Evolutionary conservation across 2,888 invertebrate species (phyloP).

Genomic region (Drosophila rubida): DNA sequence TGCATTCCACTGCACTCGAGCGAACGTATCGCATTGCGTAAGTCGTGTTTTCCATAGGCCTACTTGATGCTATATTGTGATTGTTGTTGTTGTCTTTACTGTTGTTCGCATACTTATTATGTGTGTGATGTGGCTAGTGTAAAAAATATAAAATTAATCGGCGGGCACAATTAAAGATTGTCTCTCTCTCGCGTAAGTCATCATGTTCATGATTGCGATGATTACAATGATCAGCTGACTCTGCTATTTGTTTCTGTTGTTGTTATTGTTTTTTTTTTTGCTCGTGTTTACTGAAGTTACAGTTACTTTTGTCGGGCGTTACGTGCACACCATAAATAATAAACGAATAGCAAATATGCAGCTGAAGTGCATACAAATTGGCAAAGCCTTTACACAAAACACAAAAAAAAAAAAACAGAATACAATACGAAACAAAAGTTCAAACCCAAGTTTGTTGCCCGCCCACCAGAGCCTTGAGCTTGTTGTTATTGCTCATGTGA

Average conservation of each 20-base stretch:
- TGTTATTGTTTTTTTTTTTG: slow-evolving; percentile 2
- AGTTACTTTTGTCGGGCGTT: slow-evolving; percentile 44
- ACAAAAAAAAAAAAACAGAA: not conserved
- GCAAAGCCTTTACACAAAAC: slow-evolving; percentile 25
- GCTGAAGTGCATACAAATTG: slow-evolving; percentile 59
- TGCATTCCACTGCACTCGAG: slow-evolving; percentile 65
- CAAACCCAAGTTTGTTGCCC: not conserved
- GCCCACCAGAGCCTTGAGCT: slow-evolving; percentile 18
- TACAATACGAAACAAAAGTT: not conserved
- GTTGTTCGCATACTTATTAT: slow-evolving; percentile 20
- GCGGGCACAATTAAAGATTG: slow-evolving; percentile 57
- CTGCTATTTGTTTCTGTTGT: not conserved
- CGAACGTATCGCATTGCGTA: slow-evolving; percentile 34
- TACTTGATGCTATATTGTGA: slow-evolving; percentile 25
- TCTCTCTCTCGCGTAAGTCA: slow-evolving; percentile 47
- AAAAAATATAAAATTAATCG: slow-evolving; percentile 48
- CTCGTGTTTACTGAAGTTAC: slow-evolving; percentile 38
- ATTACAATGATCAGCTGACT: slow-evolving; percentile 54
- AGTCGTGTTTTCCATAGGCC: slow-evolving; percentile 29
- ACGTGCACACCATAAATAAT: slow-evolving; percentile 57
- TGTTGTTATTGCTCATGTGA: slow-evolving; percentile 12
- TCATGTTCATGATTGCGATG: slow-evolving; percentile 38
- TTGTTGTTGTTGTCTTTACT: slow-evolving; percentile 9
- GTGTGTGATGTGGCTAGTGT: slow-evolving; percentile 26
- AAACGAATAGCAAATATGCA: slow-evolving; percentile 22